phyloP scores from a whole-genome alignment of 2,797 vertebrate genomes.

The Poeciliopsis gracilis region DNA sequence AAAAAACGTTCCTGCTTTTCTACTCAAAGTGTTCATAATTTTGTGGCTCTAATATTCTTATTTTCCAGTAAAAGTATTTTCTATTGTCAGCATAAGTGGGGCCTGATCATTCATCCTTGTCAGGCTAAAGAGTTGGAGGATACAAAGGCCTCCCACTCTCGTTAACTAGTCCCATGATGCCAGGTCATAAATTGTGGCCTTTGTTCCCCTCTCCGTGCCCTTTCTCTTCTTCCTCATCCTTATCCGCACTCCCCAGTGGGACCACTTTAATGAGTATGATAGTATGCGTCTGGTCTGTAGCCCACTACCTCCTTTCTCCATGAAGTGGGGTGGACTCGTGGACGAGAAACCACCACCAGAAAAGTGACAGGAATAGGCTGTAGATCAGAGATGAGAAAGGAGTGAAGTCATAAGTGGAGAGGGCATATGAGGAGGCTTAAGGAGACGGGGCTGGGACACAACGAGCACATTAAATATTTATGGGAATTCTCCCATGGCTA shows the following conservation, averaged over 20 bases:
- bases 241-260: constrained; percentile 58
- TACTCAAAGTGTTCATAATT: not conserved
- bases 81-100: constrained; percentile 14
- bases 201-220: constrained; percentile 46
- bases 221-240: constrained; percentile 50
- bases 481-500: constrained; percentile 72
- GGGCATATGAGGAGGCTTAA: constrained; percentile 37
- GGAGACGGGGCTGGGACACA: constrained; percentile 48
- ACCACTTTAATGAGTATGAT: constrained; percentile 65
- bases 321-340: constrained; percentile 12
- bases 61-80: constrained; percentile 1
- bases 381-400: constrained; percentile 58
- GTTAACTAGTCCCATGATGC: constrained; percentile 58
- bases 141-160: constrained; percentile 48
- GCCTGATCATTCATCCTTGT: constrained; percentile 41
- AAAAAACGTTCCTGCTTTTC: constrained; percentile 27
- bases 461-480: constrained; percentile 81
- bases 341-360: constrained; percentile 36
- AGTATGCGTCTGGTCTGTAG: constrained; percentile 42
- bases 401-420: constrained; percentile 40
- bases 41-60: constrained; percentile 9
- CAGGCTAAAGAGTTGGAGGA: constrained; percentile 40
- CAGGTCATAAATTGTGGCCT: constrained; percentile 54
- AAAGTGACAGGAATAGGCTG: constrained; percentile 19
- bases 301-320: constrained; percentile 31